Evolutionary conservation across 1,140 invertebrate species (phyloP), one percentile per base, ranked within the genome.

Genomic region (Aphaenogaster ashmeadi): DNA sequence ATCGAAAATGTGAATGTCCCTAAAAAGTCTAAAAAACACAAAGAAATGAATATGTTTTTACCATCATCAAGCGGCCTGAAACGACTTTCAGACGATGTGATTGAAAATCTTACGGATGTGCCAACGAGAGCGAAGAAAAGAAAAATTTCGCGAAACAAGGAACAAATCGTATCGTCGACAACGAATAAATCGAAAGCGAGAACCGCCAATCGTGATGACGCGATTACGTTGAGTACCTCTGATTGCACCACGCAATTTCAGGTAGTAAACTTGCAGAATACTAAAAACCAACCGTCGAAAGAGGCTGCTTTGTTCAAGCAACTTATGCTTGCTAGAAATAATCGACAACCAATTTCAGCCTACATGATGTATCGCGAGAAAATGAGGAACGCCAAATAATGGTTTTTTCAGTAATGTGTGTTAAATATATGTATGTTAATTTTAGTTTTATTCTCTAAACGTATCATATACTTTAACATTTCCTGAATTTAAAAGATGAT

Each of bases 331-430:
- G 11, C 67, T n/a, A 89, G 88, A 52, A 94, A 93, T 81, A 0
- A 41, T 0, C 89, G 93, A 13, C 81, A 93, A 44, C 87, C 90
- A 2, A 66, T 88, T 2, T 89, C 90, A 0, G 64, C 89, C 3
- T 93, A 92, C 41, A 36, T 91, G 0, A 90, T 87, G 77, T 92
- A 92, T 84, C 77, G 90, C 15, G 54, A 90, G 7, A 94, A 94
- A 50, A 89, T 33, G 88, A 91, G 41, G 69, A 78, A 33, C 18
- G 0, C 33, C 41, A 9, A 91, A 85, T 47, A 54, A 38, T 0
- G n/a, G 54, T 6, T 67, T 38, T 64, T 80, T 9, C 54, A n/a
- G 11, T 27, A 89, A 75, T n/a, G 52, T 21, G 0, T 64, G 36
- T 52, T 79, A n/a, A 54, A 44, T 56, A 13, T 47, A 21, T 27